Base-by-base conservation (phyloP, 2,797 vertebrate genomes). In the Gambusia yucatana region DNA sequence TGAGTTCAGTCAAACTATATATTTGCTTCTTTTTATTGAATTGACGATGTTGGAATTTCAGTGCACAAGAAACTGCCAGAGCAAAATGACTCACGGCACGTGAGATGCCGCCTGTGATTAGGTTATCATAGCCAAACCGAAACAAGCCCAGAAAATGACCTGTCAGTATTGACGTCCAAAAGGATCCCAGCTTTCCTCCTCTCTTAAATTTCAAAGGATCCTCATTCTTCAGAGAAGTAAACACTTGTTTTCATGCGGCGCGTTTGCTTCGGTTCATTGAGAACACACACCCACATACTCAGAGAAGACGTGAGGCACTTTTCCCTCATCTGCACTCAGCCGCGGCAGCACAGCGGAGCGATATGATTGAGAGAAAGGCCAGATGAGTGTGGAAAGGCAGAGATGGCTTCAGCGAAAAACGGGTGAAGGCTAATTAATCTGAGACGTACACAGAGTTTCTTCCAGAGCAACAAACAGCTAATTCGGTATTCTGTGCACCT, bases 341-440 rank as follows among this genome's bases (percentile, higher is more conserved):
- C 10, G 11, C 41, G 65, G 78, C 73, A 78, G 75, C 75, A 43
- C 22, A 69, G 55, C 4, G 25, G n/a, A 76, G 75, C 48, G 41
- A 73, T 70, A 67, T 3, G 3, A 43, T 50, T 5, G 28, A 2
- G 75, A 41, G 33, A 80, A 1, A 84, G 3, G 82, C 72, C 30
- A 25, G 73, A 77, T 6, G 75, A 84, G 73, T 33, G 22, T 59
- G 22, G 22, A 46, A 74, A 73, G 73, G 65, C 71, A 77, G 59
- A 80, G 73, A 76, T 20, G 44, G 65, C 72, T 43, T 71, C 6
- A 76, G 76, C 73, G 22, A 76, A 63, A 5, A 25, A 77, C 81
- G 79, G 63, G 74, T 77, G 76, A 85, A 22, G 46, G 63, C 74
- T 77, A 81, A 87, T 88, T 84, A 22, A 83, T 84, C 63, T 75